Percentiles rank a stretch among this genome's conserved stretches.
phyloP scores from a whole-genome alignment of 2,888 invertebrate species.

The Byasa hedistus region DNA sequence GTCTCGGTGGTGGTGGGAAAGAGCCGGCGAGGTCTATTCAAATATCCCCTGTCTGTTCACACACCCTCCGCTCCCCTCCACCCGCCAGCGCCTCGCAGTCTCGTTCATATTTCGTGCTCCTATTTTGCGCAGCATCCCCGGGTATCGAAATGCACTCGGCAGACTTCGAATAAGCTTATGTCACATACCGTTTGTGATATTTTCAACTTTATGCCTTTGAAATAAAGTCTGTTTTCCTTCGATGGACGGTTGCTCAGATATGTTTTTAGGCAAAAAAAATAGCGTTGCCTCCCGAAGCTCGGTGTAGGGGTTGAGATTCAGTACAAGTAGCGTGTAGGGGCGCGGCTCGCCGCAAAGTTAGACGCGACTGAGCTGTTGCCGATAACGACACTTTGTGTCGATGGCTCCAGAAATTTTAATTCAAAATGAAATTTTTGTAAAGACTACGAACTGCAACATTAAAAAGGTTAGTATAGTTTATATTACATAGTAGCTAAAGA shows the following conservation, averaged over 20 bases:
- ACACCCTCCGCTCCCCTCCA: slow-evolving; percentile 72
- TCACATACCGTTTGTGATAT: slow-evolving; percentile 34
- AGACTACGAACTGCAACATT: slow-evolving; percentile 34
- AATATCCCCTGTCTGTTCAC: slow-evolving; percentile 76
- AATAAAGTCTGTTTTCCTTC: slow-evolving; percentile 40
- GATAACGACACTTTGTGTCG: slow-evolving; percentile 66
- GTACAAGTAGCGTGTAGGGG: slow-evolving; percentile 79
- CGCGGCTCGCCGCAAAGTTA: slow-evolving; percentile 80
- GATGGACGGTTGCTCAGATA: slow-evolving; percentile 36
- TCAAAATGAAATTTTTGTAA: slow-evolving; percentile 36
- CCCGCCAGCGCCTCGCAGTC: slow-evolving; percentile 79
- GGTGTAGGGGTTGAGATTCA: slow-evolving; percentile 80
- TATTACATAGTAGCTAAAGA: slow-evolving; percentile 25
- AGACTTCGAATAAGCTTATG: slow-evolving; percentile 68
- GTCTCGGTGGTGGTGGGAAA: slow-evolving; percentile 54
- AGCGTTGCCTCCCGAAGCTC: slow-evolving; percentile 67
- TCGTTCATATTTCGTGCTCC: slow-evolving; percentile 80
- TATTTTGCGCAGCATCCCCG: slow-evolving; percentile 82
- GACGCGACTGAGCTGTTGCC: slow-evolving; percentile 76
- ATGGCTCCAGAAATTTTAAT: slow-evolving; percentile 47
- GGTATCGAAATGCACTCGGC: slow-evolving; percentile 74
- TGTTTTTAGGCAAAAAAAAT: slow-evolving; percentile 42
- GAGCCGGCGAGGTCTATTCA: slow-evolving; percentile 75
- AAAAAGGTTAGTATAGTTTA: slow-evolving; percentile 54
- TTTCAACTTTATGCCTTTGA: slow-evolving; percentile 36